Evolutionary conservation across 2,797 vertebrate species (phyloP), one percentile per base, ranked within the genome.

Genomic region (Ispidina lecontei): DNA sequence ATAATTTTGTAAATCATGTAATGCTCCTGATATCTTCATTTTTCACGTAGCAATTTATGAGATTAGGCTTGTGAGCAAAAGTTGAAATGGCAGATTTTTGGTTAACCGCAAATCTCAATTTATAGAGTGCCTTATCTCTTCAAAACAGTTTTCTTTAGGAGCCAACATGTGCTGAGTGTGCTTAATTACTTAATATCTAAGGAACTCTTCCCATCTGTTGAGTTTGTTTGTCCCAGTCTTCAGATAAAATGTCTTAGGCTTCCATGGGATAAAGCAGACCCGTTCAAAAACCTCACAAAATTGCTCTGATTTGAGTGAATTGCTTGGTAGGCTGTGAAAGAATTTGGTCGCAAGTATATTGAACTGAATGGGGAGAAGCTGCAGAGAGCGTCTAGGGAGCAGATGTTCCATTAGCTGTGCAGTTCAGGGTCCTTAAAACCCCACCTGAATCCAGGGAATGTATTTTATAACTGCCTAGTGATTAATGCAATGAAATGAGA

Each of bases 71-170:
- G 60, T 52, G 67, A 88, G 51, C 56, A 93, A 58, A 95, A 96
- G 94, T 92, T 94, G 90, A 79, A 93, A 75, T 44, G 52, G 58
- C 70, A 87, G 69, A 74, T 87, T 96, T 96, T 91, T 90, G 83
- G 79, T 94, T 93, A 85, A 87, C 67, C 2, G 1, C 64, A 89
- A 62, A 71, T 84, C 49, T 94, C 69, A 77, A 68, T 96, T 96
- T 94, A 91, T 91, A 65, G 67, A 87, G 68, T 74, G 43, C 91
- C 73, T 97, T 96, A 89, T 89, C 94, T 87, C 56, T 75, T 88
- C 75, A 75, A 82, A 91, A 80, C 65, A 46, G 64, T 65, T 86
- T 93, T 90, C 65, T 37, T 80, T 71, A 35, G 37, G 23, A 75
- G 60, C 84, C 55, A 72, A 51, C 43, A 55, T 87, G 83, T 88